These are phyloP conservation scores for Pseudochirops corinnae DNA, from an alignment of 2,797 vertebrate genomes.

Conservation along the genomic window DNA sequence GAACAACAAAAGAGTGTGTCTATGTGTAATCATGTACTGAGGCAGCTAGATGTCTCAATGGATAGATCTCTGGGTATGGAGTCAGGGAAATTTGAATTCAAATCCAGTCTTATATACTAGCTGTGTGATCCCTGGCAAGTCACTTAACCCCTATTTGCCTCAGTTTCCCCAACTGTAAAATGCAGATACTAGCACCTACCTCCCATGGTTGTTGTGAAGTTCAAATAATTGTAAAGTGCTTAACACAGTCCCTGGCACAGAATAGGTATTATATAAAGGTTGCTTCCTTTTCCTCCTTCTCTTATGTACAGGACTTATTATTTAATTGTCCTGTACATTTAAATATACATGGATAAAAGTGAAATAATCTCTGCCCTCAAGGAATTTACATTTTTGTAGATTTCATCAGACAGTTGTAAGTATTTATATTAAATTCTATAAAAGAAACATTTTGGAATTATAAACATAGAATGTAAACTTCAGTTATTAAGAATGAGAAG, in stretches of 20 bases:
- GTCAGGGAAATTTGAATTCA: no score
- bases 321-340: neutral
- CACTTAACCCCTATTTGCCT: neutral
- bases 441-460: neutral
- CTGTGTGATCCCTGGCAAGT: neutral
- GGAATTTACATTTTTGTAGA: neutral
- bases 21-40: no score
- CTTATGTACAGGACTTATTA: neutral
- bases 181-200: neutral
- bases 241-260: neutral
- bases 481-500: constrained; percentile 76
- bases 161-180: neutral
- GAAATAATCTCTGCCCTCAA: neutral
- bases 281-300: neutral
- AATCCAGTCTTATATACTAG: no score
- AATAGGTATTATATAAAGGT: neutral
- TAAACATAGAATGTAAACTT: constrained; percentile 47
- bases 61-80: no score
- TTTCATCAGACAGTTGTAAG: neutral
- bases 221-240: neutral
- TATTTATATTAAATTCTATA: neutral
- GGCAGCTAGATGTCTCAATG: no score
- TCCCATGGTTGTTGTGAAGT: neutral
- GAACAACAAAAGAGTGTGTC: no score
- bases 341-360: neutral